Percentiles rank a stretch among this genome's conserved stretches.
phyloP scores from a whole-genome alignment of 2,888 invertebrate genomes.

The Pyrocoelia pectoralis region DNA sequence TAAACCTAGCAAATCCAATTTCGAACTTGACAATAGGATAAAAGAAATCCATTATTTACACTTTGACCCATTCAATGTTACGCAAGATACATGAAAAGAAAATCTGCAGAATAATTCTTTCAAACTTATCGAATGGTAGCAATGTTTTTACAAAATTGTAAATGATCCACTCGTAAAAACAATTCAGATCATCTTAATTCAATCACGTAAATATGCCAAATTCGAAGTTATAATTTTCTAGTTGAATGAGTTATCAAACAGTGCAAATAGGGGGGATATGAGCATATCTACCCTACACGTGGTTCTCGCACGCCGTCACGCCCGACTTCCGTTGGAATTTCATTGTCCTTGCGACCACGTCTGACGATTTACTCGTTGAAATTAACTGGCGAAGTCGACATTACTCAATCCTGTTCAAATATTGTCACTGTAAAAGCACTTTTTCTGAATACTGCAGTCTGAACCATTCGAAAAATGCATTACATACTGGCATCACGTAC shows the following conservation, averaged over 20 bases:
- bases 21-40: conserved; percentile 55
- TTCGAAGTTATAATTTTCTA: conserved; percentile 31
- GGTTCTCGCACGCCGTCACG: conserved; percentile 38
- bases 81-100: conserved; percentile 35
- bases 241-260: conserved; percentile 34
- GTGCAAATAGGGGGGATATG: conserved; percentile 31
- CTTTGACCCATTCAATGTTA: conserved; percentile 48
- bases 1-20: conserved; percentile 52
- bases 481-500: conserved; percentile 24
- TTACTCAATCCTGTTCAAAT: conserved; percentile 41
- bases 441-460: conserved; percentile 31
- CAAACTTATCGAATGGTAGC: background rate
- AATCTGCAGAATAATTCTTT: conserved; percentile 1
- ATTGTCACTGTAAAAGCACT: conserved; percentile 38
- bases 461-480: conserved; percentile 27
- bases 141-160: background rate
- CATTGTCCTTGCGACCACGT: conserved; percentile 39
- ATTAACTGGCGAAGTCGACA: conserved; percentile 35
- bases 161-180: background rate
- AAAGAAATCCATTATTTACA: conserved; percentile 57
- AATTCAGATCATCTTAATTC: background rate
- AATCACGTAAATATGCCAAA: conserved; percentile 16
- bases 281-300: conserved; percentile 31
- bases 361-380: conserved; percentile 34
- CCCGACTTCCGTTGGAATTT: conserved; percentile 37